Percentiles rank a stretch among this genome's conserved stretches.
phyloP scores from a whole-genome alignment of 2,888 invertebrate genomes.

The Drosophila neonasuta region DNA sequence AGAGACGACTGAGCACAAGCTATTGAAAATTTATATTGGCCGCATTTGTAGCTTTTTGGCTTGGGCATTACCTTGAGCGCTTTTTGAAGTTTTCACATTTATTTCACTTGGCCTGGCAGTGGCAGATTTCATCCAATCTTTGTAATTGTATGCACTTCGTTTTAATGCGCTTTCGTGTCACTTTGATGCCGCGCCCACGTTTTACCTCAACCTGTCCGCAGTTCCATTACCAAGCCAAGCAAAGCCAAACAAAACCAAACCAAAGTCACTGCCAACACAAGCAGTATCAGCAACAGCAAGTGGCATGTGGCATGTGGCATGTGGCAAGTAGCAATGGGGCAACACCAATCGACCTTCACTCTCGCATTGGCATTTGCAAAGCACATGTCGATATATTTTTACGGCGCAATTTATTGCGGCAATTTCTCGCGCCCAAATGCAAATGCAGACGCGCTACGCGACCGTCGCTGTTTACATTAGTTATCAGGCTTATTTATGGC shows the following conservation, averaged over 20 bases:
- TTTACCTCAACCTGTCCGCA: slow-evolving; percentile 21
- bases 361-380: slow-evolving; percentile 12
- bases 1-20: slow-evolving; percentile 28
- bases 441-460: slow-evolving; percentile 68
- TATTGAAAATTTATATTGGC: slow-evolving; percentile 76
- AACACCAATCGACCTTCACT: not conserved
- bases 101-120: slow-evolving; percentile 63
- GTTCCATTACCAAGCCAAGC: slow-evolving; percentile 7
- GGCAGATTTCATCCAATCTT: slow-evolving; percentile 70
- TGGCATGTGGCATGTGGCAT: too few relatives aligned
- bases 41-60: slow-evolving; percentile 70
- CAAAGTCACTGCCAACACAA: not conserved
- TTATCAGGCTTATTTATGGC: slow-evolving; percentile 77
- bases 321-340: too few relatives aligned
- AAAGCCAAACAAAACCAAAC: not conserved
- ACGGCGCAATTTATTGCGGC: slow-evolving; percentile 74
- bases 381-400: slow-evolving; percentile 72
- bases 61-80: slow-evolving; percentile 72
- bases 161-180: slow-evolving; percentile 75
- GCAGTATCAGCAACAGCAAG: not conserved
- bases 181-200: slow-evolving; percentile 37
- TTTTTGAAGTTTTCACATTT: slow-evolving; percentile 77
- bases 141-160: slow-evolving; percentile 76
- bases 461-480: slow-evolving; percentile 76
- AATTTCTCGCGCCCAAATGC: slow-evolving; percentile 78